These are phyloP conservation scores for Ptychoptera contaminata DNA, from an alignment of 2,888 invertebrate genomes.

Conservation along the genomic window DNA sequence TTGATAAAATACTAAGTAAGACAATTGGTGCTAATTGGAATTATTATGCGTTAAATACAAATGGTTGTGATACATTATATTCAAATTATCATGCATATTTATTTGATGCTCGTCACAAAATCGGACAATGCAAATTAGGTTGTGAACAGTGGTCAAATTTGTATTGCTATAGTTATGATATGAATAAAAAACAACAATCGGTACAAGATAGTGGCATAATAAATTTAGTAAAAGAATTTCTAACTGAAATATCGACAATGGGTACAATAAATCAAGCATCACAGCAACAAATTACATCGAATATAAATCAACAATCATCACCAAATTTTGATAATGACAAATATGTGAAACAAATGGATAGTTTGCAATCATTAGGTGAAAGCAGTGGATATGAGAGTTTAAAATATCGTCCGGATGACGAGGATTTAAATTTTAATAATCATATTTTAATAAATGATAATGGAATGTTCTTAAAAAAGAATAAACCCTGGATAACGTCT, in stretches of 20 bases:
- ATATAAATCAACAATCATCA: background rate
- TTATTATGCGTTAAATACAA: constrained; percentile 33
- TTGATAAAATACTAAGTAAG: constrained; percentile 21
- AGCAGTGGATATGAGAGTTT: constrained; percentile 63
- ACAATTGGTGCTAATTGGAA: constrained; percentile 37
- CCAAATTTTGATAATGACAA: constrained; percentile 20
- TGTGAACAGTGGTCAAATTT: constrained; percentile 64
- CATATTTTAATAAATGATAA: constrained; percentile 19
- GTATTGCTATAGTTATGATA: constrained; percentile 31
- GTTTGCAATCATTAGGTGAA: constrained; percentile 54
- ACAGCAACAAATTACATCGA: background rate
- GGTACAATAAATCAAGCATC: background rate
- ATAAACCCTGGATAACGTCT: constrained; percentile 23
- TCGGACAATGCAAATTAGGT: constrained; percentile 55
- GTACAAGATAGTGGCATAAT: constrained; percentile 17
- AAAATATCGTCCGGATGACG: constrained; percentile 39
- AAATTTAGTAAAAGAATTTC: constrained; percentile 26
- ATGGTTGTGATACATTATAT: constrained; percentile 46
- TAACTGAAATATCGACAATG: constrained; percentile 21
- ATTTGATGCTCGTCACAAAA: constrained; percentile 65
- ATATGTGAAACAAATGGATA: constrained; percentile 33
- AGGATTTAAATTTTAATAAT: constrained; percentile 17
- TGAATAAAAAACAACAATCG: constrained; percentile 11
- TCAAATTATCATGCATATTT: constrained; percentile 77
- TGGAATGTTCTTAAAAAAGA: constrained; percentile 8